phyloP scores from a whole-genome alignment of 2,888 invertebrate genomes.

The Acrocera orbiculus region DNA sequence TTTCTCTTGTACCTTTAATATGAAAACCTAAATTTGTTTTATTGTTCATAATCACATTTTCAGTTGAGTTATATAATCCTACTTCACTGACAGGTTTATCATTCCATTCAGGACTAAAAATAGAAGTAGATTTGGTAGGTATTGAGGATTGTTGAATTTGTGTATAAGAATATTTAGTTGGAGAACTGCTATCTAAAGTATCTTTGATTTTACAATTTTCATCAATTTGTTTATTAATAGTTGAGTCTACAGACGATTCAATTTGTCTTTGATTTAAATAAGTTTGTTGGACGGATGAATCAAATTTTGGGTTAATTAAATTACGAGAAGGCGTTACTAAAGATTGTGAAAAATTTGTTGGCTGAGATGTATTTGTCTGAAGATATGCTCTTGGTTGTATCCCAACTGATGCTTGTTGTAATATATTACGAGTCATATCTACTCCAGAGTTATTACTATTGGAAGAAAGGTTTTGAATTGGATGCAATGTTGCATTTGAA shows the following conservation, averaged over 20 bases:
- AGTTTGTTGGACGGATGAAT: constrained; percentile 15
- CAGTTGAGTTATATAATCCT: constrained; percentile 7
- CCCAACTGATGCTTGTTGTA: constrained; percentile 4
- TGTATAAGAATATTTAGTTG: constrained; percentile 14
- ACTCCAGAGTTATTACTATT: constrained; percentile 11
- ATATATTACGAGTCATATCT: constrained; percentile 14
- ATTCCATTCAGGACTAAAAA: constrained; percentile 30
- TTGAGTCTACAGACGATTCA: constrained; percentile 14
- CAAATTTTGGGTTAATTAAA: constrained; percentile 14
- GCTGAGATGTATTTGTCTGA: constrained; percentile 9
- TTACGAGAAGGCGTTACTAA: too few species aligned
- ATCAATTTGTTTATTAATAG: constrained; percentile 4
- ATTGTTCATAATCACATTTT: constrained; percentile 9
- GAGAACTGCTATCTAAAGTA: constrained; percentile 17
- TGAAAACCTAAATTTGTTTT: constrained; percentile 12
- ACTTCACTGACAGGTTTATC: constrained; percentile 18
- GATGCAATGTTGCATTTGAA: constrained; percentile 10
- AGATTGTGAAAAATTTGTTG: constrained; percentile 13
- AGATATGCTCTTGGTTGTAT: constrained; percentile 9
- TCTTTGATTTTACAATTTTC: constrained; percentile 8
- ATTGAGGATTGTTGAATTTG: constrained; percentile 10
- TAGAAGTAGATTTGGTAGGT: constrained; percentile 17
- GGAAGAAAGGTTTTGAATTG: constrained; percentile 8
- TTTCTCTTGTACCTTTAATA: constrained; percentile 19
- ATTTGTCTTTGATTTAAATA: constrained; percentile 6